Conservation (phyloP, 2,888 invertebrate species). For the Lagria hirta region DNA sequence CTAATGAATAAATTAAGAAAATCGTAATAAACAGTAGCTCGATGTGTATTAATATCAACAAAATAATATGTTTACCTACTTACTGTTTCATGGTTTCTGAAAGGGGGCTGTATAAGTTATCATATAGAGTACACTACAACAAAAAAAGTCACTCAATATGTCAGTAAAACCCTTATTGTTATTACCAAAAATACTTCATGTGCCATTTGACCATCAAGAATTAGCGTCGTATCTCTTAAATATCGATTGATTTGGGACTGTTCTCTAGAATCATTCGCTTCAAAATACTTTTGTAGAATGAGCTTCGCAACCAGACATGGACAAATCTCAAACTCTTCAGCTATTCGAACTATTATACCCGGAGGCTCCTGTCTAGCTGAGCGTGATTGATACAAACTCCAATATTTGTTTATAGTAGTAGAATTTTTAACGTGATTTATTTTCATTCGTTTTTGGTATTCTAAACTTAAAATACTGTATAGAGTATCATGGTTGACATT, state of each 20-base stretch:
- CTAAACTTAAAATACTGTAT: constrained; percentile 69
- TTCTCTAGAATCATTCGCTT: constrained; percentile 35
- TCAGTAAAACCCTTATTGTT: neutral
- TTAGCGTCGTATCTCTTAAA: constrained; percentile 71
- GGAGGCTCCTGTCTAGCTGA: constrained; percentile 54
- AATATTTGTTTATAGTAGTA: constrained; percentile 55
- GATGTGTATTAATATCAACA: constrained; percentile 1
- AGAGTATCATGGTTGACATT: constrained; percentile 64
- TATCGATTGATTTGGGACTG: constrained; percentile 53
- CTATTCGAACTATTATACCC: constrained; percentile 65
- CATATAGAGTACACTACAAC: constrained; percentile 79
- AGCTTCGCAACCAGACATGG: constrained; percentile 63
- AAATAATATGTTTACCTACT: constrained; percentile 44
- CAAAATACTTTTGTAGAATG: constrained; percentile 59
- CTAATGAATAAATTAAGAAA: too few relatives aligned
- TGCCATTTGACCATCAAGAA: constrained; percentile 69
- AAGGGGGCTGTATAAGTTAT: constrained; percentile 82
- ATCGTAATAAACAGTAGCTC: too few relatives aligned
- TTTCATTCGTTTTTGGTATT: constrained; percentile 67
- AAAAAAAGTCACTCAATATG: constrained; percentile 48
- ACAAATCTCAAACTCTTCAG: constrained; percentile 57
- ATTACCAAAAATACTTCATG: constrained; percentile 74
- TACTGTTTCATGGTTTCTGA: constrained; percentile 78
- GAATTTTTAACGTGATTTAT: constrained; percentile 63
- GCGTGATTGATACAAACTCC: constrained; percentile 55